These are phyloP conservation scores for Pantherophis guttatus DNA, from an alignment of 2,113 vertebrate genomes.

Conservation along the genomic window DNA sequence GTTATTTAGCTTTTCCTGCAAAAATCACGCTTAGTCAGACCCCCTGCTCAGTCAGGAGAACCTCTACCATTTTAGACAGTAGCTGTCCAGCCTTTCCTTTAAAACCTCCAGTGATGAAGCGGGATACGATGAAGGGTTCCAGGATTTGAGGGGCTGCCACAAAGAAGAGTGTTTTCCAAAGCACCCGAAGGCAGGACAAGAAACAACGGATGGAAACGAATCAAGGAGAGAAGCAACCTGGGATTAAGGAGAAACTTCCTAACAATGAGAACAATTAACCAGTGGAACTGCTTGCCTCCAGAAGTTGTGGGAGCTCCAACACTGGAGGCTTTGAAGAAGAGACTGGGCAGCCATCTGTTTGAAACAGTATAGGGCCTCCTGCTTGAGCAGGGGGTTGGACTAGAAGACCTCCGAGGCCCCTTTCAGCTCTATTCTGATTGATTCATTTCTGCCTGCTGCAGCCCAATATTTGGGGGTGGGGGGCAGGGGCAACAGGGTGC, in stretches of 20 bases:
- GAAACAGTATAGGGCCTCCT: rapidly evolving
- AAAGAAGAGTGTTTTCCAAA: neutral
- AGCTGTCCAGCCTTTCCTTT: too few species aligned
- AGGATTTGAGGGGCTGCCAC: neutral
- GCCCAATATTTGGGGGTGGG: neutral
- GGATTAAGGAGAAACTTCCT: neutral
- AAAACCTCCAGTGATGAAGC: too few species aligned
- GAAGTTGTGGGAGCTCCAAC: neutral
- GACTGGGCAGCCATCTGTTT: neutral
- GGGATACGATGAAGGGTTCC: too few species aligned
- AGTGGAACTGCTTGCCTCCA: too few species aligned
- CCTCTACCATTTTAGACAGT: neutral
- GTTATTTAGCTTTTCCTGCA: neutral
- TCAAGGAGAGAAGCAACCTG: neutral
- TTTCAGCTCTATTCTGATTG: neutral
- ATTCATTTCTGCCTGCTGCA: neutral
- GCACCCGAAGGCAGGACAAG: neutral
- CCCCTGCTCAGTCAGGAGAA: neutral
- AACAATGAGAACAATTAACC: neutral
- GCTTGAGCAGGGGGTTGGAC: neutral
- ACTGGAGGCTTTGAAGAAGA: neutral
- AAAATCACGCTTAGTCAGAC: neutral
- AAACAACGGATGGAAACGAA: neutral
- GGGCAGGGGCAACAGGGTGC: neutral
- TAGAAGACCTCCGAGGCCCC: too few species aligned